Conservation (phyloP, 2,888 invertebrate species). For the Leptura quadrifasciata region DNA sequence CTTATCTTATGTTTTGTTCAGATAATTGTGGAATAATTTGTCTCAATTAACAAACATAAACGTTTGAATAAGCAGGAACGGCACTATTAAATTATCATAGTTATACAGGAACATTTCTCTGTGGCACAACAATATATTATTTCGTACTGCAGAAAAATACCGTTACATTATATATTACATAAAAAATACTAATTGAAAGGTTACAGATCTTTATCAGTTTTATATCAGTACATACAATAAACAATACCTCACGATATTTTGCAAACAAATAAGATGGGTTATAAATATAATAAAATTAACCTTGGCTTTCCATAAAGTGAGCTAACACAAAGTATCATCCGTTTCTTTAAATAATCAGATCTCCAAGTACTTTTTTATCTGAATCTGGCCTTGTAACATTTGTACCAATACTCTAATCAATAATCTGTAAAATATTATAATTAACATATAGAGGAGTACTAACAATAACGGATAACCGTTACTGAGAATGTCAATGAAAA, state of each 20-base stretch:
- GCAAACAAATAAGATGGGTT: conserved; percentile 60
- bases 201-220: conserved; percentile 61
- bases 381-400: conserved; percentile 63
- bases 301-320: conserved; percentile 63
- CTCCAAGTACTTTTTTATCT: conserved; percentile 53
- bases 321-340: conserved; percentile 61
- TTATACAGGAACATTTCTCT: conserved; percentile 1
- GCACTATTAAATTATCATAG: conserved; percentile 18
- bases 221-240: conserved; percentile 62
- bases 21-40: conserved; percentile 7
- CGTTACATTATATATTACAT: conserved; percentile 43
- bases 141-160: conserved; percentile 36
- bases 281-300: conserved; percentile 63
- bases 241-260: conserved; percentile 65
- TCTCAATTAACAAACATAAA: conserved; percentile 19
- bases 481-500: conserved; percentile 17
- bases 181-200: conserved; percentile 60
- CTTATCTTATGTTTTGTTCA: not conserved
- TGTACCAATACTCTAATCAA: conserved; percentile 43
- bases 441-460: conserved; percentile 26
- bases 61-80: not conserved
- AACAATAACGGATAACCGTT: conserved; percentile 15
- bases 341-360: conserved; percentile 61
- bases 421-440: conserved; percentile 36
- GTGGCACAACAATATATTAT: conserved; percentile 10